phyloP scores from a whole-genome alignment of 2,113 vertebrate genomes.

The Gadus macrocephalus region DNA sequence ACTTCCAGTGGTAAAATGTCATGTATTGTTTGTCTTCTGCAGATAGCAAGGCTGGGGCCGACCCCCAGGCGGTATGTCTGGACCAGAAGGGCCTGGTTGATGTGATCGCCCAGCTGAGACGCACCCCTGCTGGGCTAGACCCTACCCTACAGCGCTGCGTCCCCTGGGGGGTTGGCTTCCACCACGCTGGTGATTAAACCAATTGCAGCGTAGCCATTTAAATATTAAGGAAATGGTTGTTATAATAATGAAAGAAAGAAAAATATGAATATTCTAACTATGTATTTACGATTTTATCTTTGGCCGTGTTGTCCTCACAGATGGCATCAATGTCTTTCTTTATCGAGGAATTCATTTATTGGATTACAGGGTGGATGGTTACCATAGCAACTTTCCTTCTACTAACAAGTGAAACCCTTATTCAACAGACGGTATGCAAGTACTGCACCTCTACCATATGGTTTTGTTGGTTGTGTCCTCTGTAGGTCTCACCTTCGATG shows the following conservation, averaged over 20 bases:
- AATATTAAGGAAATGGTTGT: background rate
- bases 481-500: constrained; percentile 92
- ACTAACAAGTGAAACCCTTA: background rate
- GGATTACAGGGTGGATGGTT: no score
- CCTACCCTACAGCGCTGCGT: constrained; percentile 83
- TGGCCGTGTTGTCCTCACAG: no score
- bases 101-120: constrained; percentile 83
- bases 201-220: background rate
- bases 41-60: constrained; percentile 42
- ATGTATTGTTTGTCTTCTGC: background rate
- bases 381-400: background rate
- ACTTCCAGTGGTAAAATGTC: no score
- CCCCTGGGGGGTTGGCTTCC: constrained; percentile 92
- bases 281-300: no score
- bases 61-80: constrained; percentile 68
- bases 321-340: no score
- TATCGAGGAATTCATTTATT: no score
- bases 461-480: background rate
- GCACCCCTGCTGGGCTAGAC: constrained; percentile 84
- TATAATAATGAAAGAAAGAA: background rate
- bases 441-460: background rate
- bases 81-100: constrained; percentile 76
- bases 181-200: constrained; percentile 86
- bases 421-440: background rate
- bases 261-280: no score